Evolutionary conservation across 2,113 vertebrate genomes (phyloP), one percentile per base, ranked within the genome.

Genomic region (Thomomys bottae): DNA sequence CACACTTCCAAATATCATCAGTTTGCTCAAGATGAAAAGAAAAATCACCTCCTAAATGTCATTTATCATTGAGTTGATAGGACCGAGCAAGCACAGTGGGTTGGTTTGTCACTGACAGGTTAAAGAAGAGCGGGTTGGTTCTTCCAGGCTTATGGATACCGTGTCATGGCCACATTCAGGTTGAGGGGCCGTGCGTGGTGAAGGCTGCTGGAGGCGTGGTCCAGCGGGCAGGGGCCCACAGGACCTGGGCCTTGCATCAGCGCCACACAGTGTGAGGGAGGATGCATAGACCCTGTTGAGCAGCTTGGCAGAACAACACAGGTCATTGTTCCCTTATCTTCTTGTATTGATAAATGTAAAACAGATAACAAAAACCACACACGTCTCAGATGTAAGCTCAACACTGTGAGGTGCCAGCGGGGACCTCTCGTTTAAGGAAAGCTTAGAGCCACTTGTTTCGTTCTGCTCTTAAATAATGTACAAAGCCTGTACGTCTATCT

Each of bases 181-280:
- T 10, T 3, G 2, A 0, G 2, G 14, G n/a, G 76, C 38, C 10
- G 8, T 12, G 32, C 57, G 26, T 0, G 30, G 34, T 24, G 28
- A 17, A 5, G 20, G 0, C 32, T 84, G 21, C 4, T 21, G 21
- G 5, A 5, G 38, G 45, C 5, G 36, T 23, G n/a, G 4, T 38
- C 15, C 23, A 64, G 82, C 7, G 57, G 7, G n/a, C 23, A 54
- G 45, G 18, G 9, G 23, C 2, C 28, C 17, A 28, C 11, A n/a
- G 77, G 30, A 26, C 1, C 5, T 54, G 38, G 24, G 20, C 36
- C 20, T 72, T 28, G 2, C 63, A 0, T 9, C 0, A 2, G 3
- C 3, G 14, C 7, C 45, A 49, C 45, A 49, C 45, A 15, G 14
- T 15, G 49, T 54, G 0, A 24, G 11, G 0, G 11, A 23, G 6